These are phyloP conservation scores for Oophaga sylvatica DNA, from an alignment of 2,797 vertebrate genomes.

Conservation along the genomic window DNA sequence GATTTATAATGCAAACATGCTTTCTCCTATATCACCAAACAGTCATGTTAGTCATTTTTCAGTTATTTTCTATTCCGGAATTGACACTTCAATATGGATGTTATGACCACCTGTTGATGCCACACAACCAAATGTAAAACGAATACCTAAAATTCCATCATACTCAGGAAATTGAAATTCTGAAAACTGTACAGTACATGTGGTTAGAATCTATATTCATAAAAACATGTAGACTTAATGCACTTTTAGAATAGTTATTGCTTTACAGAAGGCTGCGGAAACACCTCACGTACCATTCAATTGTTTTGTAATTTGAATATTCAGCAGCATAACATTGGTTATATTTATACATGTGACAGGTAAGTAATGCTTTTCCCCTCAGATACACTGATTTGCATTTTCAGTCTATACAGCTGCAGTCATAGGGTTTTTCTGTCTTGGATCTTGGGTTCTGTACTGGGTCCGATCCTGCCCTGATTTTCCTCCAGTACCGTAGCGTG, in stretches of 20 bases:
- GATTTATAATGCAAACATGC: not conserved
- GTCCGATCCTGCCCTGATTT: conserved; percentile 78
- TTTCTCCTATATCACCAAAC: not conserved
- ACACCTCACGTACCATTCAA: conserved; percentile 33
- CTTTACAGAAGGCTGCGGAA: not conserved
- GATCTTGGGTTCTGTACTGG: conserved; percentile 78
- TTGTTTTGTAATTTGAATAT: conserved; percentile 23
- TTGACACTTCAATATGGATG: not conserved
- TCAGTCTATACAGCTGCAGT: conserved; percentile 85
- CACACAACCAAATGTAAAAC: conserved; percentile 9
- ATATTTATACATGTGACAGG: conserved; percentile 2
- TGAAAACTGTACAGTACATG: not conserved
- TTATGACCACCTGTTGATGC: conserved; percentile 23
- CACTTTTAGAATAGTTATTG: conserved; percentile 28
- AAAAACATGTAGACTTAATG: conserved; percentile 17
- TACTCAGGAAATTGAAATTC: conserved; percentile 40
- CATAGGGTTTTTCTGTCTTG: conserved; percentile 86
- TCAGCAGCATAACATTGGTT: conserved; percentile 11
- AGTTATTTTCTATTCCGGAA: not conserved
- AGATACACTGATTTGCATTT: not conserved
- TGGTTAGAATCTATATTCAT: conserved; percentile 29
- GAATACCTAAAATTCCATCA: conserved; percentile 29
- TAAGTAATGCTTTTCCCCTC: rapidly evolving
- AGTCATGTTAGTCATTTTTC: not conserved
- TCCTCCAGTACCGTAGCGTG: conserved; percentile 82